Evolutionary conservation across 2,113 vertebrate species (phyloP).

Genomic region (Heloderma charlesbogerti): DNA sequence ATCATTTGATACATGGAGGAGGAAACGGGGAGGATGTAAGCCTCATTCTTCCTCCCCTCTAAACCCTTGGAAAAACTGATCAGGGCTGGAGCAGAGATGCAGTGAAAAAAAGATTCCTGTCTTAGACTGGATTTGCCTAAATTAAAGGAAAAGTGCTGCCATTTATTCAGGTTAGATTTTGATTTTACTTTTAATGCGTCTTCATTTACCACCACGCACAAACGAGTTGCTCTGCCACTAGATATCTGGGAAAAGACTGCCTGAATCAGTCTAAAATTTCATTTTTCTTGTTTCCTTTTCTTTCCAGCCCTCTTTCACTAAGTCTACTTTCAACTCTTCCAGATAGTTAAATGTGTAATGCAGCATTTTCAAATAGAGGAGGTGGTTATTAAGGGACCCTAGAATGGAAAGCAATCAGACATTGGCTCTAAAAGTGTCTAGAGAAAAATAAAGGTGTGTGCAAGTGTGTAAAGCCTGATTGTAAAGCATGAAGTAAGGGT

Average conservation of each 20-base stretch:
- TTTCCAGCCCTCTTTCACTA: background rate
- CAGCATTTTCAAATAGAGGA: background rate
- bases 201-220: rapidly evolving
- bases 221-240: rapidly evolving
- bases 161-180: background rate
- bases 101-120: background rate
- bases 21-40: background rate
- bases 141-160: background rate
- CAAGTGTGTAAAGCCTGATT: too few relatives aligned
- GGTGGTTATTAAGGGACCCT: background rate
- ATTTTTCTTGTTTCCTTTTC: constrained; percentile 38
- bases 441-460: background rate
- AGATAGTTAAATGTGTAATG: background rate
- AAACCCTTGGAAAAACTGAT: background rate
- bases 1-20: background rate
- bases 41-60: background rate
- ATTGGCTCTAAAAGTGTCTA: too few relatives aligned
- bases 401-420: background rate
- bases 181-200: background rate
- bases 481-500: background rate
- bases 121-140: background rate
- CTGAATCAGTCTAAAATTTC: constrained; percentile 49
- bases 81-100: rapidly evolving
- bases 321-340: background rate
- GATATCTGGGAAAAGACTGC: constrained; percentile 11